Percentiles rank a stretch among this genome's conserved stretches.
These are phyloP conservation scores for Apantesis nais DNA, from an alignment of 2,888 invertebrate genomes.

Conservation along the genomic window DNA sequence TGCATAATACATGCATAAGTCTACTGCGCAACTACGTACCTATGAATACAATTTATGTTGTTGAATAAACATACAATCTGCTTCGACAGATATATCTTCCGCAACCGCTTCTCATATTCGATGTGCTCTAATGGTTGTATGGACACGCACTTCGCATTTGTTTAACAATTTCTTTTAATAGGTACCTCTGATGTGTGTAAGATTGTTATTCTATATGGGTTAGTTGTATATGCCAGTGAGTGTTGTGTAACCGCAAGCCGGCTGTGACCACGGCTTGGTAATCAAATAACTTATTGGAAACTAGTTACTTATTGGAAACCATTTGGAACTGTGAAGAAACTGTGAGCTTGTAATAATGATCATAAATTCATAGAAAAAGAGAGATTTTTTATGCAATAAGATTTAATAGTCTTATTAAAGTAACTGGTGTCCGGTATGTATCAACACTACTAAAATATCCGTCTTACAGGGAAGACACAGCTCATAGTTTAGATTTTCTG, in stretches of 20 bases:
- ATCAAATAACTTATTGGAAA: constrained; percentile 39
- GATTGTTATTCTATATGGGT: constrained; percentile 35
- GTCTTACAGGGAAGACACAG: neutral
- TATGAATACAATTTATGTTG: neutral
- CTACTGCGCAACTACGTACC: neutral
- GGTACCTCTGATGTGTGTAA: constrained; percentile 28
- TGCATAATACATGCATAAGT: constrained; percentile 25
- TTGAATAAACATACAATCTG: constrained; percentile 14
- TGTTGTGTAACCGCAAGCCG: constrained; percentile 43
- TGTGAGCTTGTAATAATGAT: neutral
- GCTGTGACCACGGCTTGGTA: constrained; percentile 32
- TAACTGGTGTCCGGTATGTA: neutral
- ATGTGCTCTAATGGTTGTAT: constrained; percentile 25
- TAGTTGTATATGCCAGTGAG: constrained; percentile 17
- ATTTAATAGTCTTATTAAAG: neutral
- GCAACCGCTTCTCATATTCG: constrained; percentile 38
- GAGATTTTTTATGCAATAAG: neutral
- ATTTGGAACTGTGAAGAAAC: neutral
- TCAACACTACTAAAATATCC: neutral
- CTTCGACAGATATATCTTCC: constrained; percentile 32
- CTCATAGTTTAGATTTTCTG: neutral
- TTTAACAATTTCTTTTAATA: constrained; percentile 41
- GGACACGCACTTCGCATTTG: constrained; percentile 6
- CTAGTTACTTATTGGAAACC: neutral
- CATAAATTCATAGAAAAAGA: neutral